Evolutionary conservation across 2,113 vertebrate genomes (phyloP).

Genomic region (Cariama cristata): DNA sequence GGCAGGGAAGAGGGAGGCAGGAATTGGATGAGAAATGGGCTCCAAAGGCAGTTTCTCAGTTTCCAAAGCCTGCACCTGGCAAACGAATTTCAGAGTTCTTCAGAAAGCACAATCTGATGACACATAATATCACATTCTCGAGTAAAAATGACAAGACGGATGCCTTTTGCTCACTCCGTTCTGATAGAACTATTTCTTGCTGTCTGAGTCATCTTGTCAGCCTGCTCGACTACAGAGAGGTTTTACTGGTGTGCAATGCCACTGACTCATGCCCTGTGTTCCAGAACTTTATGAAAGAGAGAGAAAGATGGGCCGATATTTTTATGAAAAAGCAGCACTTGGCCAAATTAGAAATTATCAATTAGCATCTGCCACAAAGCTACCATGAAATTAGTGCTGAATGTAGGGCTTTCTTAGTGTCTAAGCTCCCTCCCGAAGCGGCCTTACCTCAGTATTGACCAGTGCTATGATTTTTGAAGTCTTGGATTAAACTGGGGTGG

Average conservation of each 20-base stretch:
- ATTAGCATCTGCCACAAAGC: background rate
- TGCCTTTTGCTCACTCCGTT: background rate
- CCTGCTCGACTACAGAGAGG: background rate
- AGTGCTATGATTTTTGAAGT: background rate
- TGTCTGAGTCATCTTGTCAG: background rate
- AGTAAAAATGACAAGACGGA: slow-evolving; percentile 26
- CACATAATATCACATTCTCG: slow-evolving; percentile 3
- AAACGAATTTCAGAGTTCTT: slow-evolving; percentile 16
- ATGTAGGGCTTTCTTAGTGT: background rate
- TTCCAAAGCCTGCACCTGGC: background rate
- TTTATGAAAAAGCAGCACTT: background rate
- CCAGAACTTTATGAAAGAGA: background rate
- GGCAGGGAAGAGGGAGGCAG: background rate
- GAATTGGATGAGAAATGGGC: background rate
- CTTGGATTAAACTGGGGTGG: background rate
- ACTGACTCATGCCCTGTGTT: background rate
- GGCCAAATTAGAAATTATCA: background rate
- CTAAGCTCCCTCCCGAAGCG: background rate
- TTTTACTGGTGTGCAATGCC: background rate
- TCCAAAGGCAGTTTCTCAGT: background rate
- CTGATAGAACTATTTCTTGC: slow-evolving; percentile 13
- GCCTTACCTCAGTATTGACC: rapidly evolving
- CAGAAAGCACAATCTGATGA: background rate
- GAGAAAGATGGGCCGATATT: background rate
- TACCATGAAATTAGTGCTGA: background rate